These are phyloP conservation scores for Lepetodrilus schrolli DNA, from an alignment of 2,888 invertebrate genomes.

Conservation along the genomic window DNA sequence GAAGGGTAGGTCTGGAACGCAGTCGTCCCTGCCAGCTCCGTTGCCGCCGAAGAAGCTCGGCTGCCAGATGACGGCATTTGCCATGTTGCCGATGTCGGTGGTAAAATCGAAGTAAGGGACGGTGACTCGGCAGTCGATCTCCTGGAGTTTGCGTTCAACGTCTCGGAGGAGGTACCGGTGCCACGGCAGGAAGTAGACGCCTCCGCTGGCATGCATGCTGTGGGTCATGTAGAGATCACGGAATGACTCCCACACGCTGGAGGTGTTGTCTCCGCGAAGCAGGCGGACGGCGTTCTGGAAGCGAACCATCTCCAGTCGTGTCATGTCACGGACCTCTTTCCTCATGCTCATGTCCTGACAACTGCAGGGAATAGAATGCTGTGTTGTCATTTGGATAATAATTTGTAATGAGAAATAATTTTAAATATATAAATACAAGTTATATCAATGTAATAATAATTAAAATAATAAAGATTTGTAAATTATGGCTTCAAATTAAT, in stretches of 20 bases:
- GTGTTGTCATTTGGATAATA: too few relatives aligned
- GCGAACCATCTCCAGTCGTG: conserved; percentile 58
- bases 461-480: too few relatives aligned
- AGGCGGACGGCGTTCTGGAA: conserved; percentile 69
- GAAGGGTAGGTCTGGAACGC: conserved; percentile 71
- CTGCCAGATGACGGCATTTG: conserved; percentile 70
- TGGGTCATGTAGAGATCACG: conserved; percentile 68
- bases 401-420: too few relatives aligned
- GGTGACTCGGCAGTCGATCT: conserved; percentile 68
- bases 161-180: conserved; percentile 67
- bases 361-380: conserved; percentile 49
- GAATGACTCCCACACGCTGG: conserved; percentile 67
- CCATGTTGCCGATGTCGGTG: conserved; percentile 68
- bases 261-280: conserved; percentile 54
- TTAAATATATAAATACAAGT: too few relatives aligned
- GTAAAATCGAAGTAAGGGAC: conserved; percentile 74
- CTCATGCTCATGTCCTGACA: conserved; percentile 60
- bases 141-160: conserved; percentile 68
- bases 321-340: conserved; percentile 71
- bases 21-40: conserved; percentile 53
- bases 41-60: conserved; percentile 71
- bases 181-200: conserved; percentile 70
- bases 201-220: conserved; percentile 67
- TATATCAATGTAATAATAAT: too few relatives aligned
- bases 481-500: too few relatives aligned